These are phyloP conservation scores for Premnoplex brunnescens DNA, from an alignment of 2,797 vertebrate genomes.

Conservation along the genomic window DNA sequence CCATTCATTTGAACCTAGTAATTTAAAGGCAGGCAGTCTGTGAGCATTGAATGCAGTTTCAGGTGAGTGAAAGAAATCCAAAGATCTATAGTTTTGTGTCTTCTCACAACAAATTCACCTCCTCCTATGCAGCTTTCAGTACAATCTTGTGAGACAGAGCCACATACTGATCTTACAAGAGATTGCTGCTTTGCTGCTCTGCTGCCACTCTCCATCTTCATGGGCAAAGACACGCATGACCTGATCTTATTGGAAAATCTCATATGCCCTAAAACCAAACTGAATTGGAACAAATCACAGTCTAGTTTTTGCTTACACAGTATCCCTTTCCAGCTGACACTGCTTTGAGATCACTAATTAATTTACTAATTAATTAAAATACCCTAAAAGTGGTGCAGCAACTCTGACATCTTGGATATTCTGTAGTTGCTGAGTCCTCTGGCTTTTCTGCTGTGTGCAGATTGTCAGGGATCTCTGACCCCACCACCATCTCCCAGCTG, in stretches of 20 bases:
- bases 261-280: constrained; percentile 34
- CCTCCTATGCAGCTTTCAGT: constrained; percentile 2
- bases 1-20: background rate
- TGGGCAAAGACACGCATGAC: background rate
- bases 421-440: background rate
- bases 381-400: background rate
- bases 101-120: background rate
- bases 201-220: constrained; percentile 4
- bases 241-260: constrained; percentile 43
- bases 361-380: constrained; percentile 34
- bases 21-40: background rate
- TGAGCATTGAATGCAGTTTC: background rate
- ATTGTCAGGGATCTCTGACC: background rate
- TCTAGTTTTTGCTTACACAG: background rate
- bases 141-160: background rate
- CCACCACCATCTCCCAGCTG: background rate
- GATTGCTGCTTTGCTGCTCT: background rate
- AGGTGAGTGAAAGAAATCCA: background rate
- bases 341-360: background rate
- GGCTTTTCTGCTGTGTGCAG: background rate
- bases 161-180: constrained; percentile 17
- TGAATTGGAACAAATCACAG: background rate
- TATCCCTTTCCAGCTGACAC: background rate
- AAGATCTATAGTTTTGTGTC: background rate
- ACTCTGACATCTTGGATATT: background rate